phyloP scores from a whole-genome alignment of 53 echinoderm and acorn worm species.

The Paracentrotus lividus region DNA sequence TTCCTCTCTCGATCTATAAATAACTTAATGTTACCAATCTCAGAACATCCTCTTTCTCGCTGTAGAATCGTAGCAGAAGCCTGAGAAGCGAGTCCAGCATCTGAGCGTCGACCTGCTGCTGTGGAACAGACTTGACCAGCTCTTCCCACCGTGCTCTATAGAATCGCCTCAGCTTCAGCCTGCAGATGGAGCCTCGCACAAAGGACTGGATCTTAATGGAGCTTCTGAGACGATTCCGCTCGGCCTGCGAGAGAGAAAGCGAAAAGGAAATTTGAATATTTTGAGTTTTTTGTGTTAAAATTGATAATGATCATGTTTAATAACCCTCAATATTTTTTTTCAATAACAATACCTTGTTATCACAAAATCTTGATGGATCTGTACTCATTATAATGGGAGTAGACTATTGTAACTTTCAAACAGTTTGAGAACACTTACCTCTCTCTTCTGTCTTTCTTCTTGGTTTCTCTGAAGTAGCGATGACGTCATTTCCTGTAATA shows the following conservation, averaged over 20 bases:
- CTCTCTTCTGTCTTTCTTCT: conserved; percentile 91
- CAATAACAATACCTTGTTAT: no score
- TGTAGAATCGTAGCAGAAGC: conserved; percentile 81
- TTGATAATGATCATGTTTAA: no score
- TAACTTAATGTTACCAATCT: conserved; percentile 86
- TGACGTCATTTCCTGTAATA: conserved; percentile 82
- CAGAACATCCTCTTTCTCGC: conserved; percentile 73
- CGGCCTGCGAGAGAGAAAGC: conserved; percentile 68
- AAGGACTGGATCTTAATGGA: conserved; percentile 90
- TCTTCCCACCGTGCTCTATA: conserved; percentile 83
- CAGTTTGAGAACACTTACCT: conserved; percentile 71
- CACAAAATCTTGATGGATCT: no score
- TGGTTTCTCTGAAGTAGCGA: conserved; percentile 88
- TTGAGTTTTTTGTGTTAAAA: no score
- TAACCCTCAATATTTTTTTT: no score
- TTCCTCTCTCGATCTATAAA: neutral
- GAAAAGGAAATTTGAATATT: neutral
- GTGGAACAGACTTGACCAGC: conserved; percentile 22
- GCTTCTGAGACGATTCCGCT: conserved; percentile 84
- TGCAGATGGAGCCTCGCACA: conserved; percentile 79
- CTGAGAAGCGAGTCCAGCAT: conserved; percentile 76
- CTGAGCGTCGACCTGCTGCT: conserved; percentile 65
- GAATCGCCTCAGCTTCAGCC: conserved; percentile 74
- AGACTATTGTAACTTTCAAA: no score
- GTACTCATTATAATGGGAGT: no score